Evolutionary conservation across 2,888 invertebrate genomes (phyloP), one percentile per base, ranked within the genome.

Genomic region (Ochropleura plecta): DNA sequence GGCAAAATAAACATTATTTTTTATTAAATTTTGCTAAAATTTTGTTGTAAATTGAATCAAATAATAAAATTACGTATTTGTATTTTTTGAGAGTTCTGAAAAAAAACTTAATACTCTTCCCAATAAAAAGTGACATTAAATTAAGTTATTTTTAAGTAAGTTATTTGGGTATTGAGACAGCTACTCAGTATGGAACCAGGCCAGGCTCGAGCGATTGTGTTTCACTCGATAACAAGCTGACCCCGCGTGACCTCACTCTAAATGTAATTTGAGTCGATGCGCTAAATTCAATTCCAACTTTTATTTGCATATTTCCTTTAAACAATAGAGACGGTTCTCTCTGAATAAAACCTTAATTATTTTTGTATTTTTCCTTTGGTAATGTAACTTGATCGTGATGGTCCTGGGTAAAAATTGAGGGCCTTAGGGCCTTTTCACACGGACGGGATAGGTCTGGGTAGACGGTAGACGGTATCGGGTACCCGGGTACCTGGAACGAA

Each of bases 191-290:
- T 89, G 88, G 89, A 91, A 87, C 84, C 84, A 84, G 88, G 90
- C 76, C 88, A 88, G 82, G 81, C 91, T 84, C 81, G 70, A 79
- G 79, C 87, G 88, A 92, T 93, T 91, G 90, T 92, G 84, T 91
- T 93, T 90, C 90, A 88, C 81, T 88, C 90, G 90, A 92, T 93
- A 93, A 91, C 91, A 90, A 91, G 89, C 88, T 88, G 89, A 90
- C 91, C 90, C 73, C 86, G 73, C 53, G 86, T 89, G 88, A 88
- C 88, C 89, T 86, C 83, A 81, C 86, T 88, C 81, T 84, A 78
- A 86, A 86, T 88, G 89, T 90, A 91, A 91, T 90, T 89, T 86
- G 82, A 91, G 82, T 81, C 87, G 85, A 89, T 88, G 87, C 84
- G 88, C 89, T 90, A 86, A 87, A 91, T 90, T 90, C 88, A 88